Evolutionary conservation across 2,888 invertebrate species (phyloP), one percentile per base, ranked within the genome.

Genomic region (Rhagophthalmus giganteus): DNA sequence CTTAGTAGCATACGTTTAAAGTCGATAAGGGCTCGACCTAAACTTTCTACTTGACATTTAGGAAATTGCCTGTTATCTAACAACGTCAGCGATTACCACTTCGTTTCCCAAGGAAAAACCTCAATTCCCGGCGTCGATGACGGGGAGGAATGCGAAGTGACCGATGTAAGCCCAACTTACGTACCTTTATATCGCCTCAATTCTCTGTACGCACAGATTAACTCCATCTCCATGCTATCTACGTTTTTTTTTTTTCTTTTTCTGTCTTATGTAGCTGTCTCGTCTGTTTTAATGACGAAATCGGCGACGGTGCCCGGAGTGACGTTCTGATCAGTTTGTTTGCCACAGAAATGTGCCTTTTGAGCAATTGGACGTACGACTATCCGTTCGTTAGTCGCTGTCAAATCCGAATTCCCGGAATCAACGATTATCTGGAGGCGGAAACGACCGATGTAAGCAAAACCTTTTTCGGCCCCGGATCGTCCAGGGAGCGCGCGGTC

Each of bases 71-170:
- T 83, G 68, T 85, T 96, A 74, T 86, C 85, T 70, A 85, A 94
- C 77, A 87, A 95, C 83, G 86, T 95, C 81, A 82, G 87, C 81
- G 90, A 94, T 81, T 98, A 97, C 85, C 79, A 83, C 83, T 94
- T 88, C 86, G 91, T 96, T 73, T 82, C 95, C 70, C 97, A 98
- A 86, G 98, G 98, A 82, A 95, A 95, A 84, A 86, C 87, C 74
- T 88, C 88, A 70, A 96, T 99, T 76, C 94, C 97, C 73, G 87
- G 85, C 78, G 88, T 98, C 68, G 95, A 98, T 81, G 98, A 98
- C 78, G 86, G 85, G 71, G 96, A 96, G 79, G 97, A 98, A 86
- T 88, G 87, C 81, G 33, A 58, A 60, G 81, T 91, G 69, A 91
- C 93, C 69, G 92, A 94, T 80, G 94, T 93, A 90, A 93, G 92